phyloP scores from a whole-genome alignment of 2,888 invertebrate genomes.

The Heliothis peltigera region DNA sequence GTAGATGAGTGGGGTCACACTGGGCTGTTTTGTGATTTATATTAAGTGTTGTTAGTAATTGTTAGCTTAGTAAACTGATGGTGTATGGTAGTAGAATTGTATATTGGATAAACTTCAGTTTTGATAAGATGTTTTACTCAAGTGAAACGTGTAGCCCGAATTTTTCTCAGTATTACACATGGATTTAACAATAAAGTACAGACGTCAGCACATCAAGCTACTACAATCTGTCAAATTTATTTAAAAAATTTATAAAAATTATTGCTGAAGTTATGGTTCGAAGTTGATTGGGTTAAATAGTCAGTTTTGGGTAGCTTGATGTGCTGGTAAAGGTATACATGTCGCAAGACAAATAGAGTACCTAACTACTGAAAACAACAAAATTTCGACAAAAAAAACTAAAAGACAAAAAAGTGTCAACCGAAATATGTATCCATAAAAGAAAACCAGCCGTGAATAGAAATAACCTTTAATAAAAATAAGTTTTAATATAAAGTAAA shows the following conservation, averaged over 20 bases:
- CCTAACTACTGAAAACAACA: too few relatives aligned
- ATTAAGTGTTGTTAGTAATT: conserved; percentile 37
- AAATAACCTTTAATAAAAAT: conserved; percentile 61
- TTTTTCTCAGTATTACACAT: too few relatives aligned
- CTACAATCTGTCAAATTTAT: too few relatives aligned
- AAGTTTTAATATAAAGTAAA: conserved; percentile 64
- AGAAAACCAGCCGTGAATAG: conserved; percentile 50
- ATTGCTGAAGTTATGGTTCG: too few relatives aligned
- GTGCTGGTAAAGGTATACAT: too few relatives aligned
- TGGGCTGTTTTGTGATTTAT: conserved; percentile 50
- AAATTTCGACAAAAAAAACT: background rate
- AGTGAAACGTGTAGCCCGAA: background rate
- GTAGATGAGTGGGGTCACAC: conserved; percentile 54
- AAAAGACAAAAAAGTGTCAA: conserved; percentile 22
- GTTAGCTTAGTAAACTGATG: conserved; percentile 26
- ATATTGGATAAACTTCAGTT: background rate
- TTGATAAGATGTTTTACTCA: background rate
- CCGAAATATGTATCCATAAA: conserved; percentile 36
- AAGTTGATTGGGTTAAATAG: too few relatives aligned
- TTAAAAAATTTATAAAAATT: too few relatives aligned
- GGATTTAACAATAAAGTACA: too few relatives aligned
- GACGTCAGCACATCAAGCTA: too few relatives aligned
- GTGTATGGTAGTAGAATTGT: conserved; percentile 5
- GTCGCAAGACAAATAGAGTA: too few relatives aligned
- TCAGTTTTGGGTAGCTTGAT: too few relatives aligned